phyloP scores from a whole-genome alignment of 2,888 invertebrate species.

The Hydroisotoma schaefferi region DNA sequence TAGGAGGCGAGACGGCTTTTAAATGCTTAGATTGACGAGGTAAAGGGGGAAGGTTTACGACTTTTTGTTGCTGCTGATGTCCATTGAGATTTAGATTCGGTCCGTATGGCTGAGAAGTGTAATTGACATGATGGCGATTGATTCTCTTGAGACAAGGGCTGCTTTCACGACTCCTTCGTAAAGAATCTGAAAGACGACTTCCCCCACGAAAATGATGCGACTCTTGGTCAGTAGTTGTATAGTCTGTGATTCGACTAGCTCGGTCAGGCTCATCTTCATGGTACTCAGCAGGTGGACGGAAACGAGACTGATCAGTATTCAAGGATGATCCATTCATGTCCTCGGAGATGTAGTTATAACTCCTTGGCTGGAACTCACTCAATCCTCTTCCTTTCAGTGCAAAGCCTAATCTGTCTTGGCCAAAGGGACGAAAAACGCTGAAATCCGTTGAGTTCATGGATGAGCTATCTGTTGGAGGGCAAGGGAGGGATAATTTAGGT shows the following conservation, averaged over 20 bases:
- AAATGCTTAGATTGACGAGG: slow-evolving; percentile 32
- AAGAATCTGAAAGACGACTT: slow-evolving; percentile 9
- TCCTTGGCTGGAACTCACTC: slow-evolving; percentile 41
- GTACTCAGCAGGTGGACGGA: neutral
- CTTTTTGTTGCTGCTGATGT: slow-evolving; percentile 13
- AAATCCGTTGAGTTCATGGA: slow-evolving; percentile 3
- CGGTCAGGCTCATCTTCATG: slow-evolving; percentile 3
- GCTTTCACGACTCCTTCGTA: slow-evolving; percentile 37
- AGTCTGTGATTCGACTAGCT: neutral
- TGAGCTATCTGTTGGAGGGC: neutral
- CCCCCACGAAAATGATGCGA: slow-evolving; percentile 1
- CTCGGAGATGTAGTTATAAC: slow-evolving; percentile 12
- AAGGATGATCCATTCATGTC: slow-evolving; percentile 4
- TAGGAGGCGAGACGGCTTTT: slow-evolving; percentile 21
- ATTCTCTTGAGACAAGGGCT: slow-evolving; percentile 47
- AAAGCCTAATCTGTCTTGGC: slow-evolving; percentile 9
- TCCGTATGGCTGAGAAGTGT: slow-evolving; percentile 6
- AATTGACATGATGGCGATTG: slow-evolving; percentile 24
- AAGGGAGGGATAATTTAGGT: slow-evolving; percentile 8
- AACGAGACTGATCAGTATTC: slow-evolving; percentile 5
- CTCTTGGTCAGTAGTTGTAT: slow-evolving; percentile 10
- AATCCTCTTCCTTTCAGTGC: slow-evolving; percentile 10
- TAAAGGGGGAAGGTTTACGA: slow-evolving; percentile 43
- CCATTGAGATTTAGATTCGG: slow-evolving; percentile 12
- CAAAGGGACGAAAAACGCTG: slow-evolving; percentile 6